Evolutionary conservation across 2,888 invertebrate species (phyloP), one percentile per base, ranked within the genome.

Genomic region (Cybosia mesomella): DNA sequence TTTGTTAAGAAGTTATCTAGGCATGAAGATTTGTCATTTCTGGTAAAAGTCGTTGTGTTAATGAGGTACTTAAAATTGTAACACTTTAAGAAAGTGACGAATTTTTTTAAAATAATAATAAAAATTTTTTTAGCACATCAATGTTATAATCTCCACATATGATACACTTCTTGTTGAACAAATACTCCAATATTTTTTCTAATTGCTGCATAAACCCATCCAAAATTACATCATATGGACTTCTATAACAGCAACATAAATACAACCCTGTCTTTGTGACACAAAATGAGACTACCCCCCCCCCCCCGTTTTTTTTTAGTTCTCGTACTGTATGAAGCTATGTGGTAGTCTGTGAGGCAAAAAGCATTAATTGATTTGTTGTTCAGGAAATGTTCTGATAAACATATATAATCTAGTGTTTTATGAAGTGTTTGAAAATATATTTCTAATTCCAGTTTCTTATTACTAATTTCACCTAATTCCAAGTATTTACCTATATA

Each of bases 291-390:
- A 34, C 43, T 67, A 58, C n/a, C n/a, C n/a, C n/a, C n/a, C n/a
- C 67, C 67, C 0, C 67, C 67, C 11, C 62, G 58, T 36, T 36
- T 49, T 53, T 63, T 67, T 13, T 58, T 62, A 0, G 49, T 13
- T 34, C 67, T 62, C 2, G 49, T 62, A n/a, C 63, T 67, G 21
- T 36, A 63, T 11, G 67, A 15, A 1, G 34, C 62, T 15, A 63
- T 11, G 2, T 43, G 58, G 49, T 67, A 63, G 1, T 63, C 43
- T 36, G 21, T 36, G 10, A 58, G n/a, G 24, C 36, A 36, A 36
- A 55, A 55, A 22, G 24, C 22, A 7, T 55, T 11, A 5, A 24
- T 11, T 22, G 1, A 13, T 13, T 11, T 5, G 3, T 55, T 13
- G 13, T 21, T 28, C 2, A 55, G 13, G 36, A 36, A 36, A 36